Evolutionary conservation across 2,888 invertebrate genomes (phyloP).

Genomic region (Hipparchia sbordonii): DNA sequence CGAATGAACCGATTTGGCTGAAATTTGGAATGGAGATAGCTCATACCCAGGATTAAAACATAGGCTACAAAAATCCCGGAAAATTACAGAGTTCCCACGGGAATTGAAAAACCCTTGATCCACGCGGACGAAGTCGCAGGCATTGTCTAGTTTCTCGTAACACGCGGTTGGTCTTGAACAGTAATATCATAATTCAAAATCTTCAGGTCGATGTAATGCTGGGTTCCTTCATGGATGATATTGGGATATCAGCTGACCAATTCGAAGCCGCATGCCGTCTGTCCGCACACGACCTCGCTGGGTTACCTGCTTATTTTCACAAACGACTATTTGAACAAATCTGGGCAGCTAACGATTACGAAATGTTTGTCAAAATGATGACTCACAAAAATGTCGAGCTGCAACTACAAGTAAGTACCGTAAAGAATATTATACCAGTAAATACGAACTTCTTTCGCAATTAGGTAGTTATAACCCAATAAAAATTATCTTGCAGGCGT

Average conservation of each 20-base stretch:
- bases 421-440: background rate
- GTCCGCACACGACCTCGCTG: slow-evolving; percentile 72
- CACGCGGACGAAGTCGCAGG: too few species aligned
- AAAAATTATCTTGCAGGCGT: slow-evolving; percentile 82
- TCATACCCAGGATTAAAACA: too few species aligned
- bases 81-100: too few species aligned
- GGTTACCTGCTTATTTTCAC: slow-evolving; percentile 83
- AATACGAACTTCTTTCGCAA: background rate
- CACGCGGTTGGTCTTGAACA: background rate
- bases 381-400: slow-evolving; percentile 95
- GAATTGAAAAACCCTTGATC: too few species aligned
- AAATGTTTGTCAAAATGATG: slow-evolving; percentile 96
- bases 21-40: too few species aligned
- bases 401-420: slow-evolving; percentile 85
- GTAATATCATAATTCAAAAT: slow-evolving; percentile 29
- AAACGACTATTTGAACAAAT: slow-evolving; percentile 88
- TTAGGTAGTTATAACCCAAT: background rate
- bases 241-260: slow-evolving; percentile 93
- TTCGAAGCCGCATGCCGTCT: slow-evolving; percentile 90
- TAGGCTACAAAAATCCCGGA: too few species aligned
- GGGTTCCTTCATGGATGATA: slow-evolving; percentile 96
- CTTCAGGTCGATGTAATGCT: slow-evolving; percentile 92
- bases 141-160: too few species aligned
- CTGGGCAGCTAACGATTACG: slow-evolving; percentile 96
- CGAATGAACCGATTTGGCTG: too few species aligned